phyloP scores from a whole-genome alignment of 1,140 invertebrate species.

The Ceratosolen fusciceps region DNA sequence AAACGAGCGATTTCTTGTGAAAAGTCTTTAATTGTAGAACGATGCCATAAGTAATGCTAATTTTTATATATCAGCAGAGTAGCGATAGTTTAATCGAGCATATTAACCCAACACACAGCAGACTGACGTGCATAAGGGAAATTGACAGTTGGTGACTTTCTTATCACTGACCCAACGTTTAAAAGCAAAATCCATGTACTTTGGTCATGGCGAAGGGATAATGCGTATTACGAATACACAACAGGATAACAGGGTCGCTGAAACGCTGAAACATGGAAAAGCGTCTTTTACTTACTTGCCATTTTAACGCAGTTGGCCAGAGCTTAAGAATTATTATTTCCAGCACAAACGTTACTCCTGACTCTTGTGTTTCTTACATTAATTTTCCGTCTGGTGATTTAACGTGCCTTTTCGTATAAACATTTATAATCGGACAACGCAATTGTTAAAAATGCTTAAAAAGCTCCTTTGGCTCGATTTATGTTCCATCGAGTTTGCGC shows the following conservation, averaged over 20 bases:
- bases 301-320: conserved; percentile 15
- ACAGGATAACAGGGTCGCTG: conserved; percentile 43
- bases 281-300: conserved; percentile 4
- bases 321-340: background rate
- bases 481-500: too few species aligned
- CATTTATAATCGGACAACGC: too few species aligned
- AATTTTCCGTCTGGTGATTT: background rate
- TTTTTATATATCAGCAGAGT: conserved; percentile 37
- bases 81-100: conserved; percentile 30
- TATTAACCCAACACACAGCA: conserved; percentile 16
- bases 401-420: conserved; percentile 7
- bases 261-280: conserved; percentile 21
- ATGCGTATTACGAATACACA: conserved; percentile 3
- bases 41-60: conserved; percentile 19
- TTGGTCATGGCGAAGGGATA: conserved; percentile 15
- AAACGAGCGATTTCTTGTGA: conserved; percentile 55
- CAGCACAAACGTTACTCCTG: too few species aligned
- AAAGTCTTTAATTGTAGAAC: conserved; percentile 31
- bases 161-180: conserved; percentile 4
- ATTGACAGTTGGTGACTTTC: conserved; percentile 27
- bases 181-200: conserved; percentile 1
- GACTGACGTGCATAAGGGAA: background rate
- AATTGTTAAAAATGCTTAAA: too few species aligned
- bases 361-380: background rate
- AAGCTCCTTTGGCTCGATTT: too few species aligned